Evolutionary conservation across 1,140 invertebrate species (phyloP).

Genomic region (Lamellibrachia luymesi): DNA sequence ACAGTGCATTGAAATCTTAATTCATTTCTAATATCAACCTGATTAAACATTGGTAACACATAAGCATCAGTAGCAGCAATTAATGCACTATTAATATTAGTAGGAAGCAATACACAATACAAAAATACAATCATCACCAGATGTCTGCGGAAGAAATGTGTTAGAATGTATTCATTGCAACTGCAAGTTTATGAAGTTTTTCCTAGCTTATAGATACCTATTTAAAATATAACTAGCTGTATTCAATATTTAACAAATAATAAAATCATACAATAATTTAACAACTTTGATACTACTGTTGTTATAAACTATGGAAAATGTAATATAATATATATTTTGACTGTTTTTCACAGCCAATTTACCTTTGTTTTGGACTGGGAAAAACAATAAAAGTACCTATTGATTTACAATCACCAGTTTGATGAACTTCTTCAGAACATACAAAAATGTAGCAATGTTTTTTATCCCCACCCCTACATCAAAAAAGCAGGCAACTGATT

Average conservation of each 20-base stretch:
- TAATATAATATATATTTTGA: no score
- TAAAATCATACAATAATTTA: no score
- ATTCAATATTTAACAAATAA: neutral
- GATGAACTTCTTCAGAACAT: neutral
- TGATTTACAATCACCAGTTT: neutral
- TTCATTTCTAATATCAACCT: neutral
- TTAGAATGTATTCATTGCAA: neutral
- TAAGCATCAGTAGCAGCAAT: neutral
- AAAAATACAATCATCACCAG: neutral
- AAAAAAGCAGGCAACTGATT: neutral
- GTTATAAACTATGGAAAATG: no score
- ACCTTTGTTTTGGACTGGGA: neutral
- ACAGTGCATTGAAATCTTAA: neutral
- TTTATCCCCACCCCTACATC: no score
- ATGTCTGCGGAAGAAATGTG: neutral
- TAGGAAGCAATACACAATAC: neutral
- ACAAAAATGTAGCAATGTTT: neutral
- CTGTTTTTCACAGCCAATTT: neutral
- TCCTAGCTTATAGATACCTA: neutral
- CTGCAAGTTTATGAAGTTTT: neutral
- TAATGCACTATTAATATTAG: neutral
- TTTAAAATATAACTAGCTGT: neutral
- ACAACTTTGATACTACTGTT: no score
- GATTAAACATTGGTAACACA: neutral
- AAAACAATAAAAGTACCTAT: neutral